A percentile compares a stretch with the other conserved stretches of the same genome.
phyloP scores from a whole-genome alignment of 2,888 invertebrate species.

The Dasypolia templi region DNA sequence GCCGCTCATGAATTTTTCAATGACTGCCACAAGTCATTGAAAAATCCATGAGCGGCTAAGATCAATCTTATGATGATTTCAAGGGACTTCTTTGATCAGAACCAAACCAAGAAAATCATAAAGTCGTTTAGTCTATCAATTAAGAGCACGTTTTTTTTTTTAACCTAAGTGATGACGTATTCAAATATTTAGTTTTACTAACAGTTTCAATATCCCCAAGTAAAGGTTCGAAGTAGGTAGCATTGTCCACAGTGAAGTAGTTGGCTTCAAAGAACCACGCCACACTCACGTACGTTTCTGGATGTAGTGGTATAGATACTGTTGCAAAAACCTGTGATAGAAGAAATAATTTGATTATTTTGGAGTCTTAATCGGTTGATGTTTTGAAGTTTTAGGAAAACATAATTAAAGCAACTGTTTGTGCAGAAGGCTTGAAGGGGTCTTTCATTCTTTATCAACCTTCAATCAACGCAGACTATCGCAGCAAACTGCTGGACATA shows the following conservation, averaged over 20 bases:
- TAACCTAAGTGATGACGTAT: not conserved
- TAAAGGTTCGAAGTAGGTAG: constrained; percentile 83
- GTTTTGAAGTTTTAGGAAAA: not conserved
- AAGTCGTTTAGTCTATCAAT: no score
- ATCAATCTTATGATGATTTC: no score
- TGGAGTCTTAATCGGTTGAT: not conserved
- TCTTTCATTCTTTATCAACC: no score
- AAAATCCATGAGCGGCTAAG: no score
- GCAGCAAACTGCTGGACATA: no score
- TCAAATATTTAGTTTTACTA: constrained; percentile 53
- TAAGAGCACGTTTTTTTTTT: no score
- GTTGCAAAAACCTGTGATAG: constrained; percentile 82
- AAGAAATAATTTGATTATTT: not conserved
- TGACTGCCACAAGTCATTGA: no score
- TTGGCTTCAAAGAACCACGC: constrained; percentile 89
- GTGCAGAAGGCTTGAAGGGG: no score
- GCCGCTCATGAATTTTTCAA: no score
- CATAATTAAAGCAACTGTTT: not conserved
- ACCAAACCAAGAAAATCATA: no score
- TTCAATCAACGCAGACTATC: no score
- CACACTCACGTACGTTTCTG: constrained; percentile 80
- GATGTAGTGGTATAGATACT: constrained; percentile 83
- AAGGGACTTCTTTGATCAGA: no score
- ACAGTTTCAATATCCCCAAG: constrained; percentile 83
- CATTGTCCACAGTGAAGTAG: constrained; percentile 85